A percentile compares a stretch with the other conserved stretches of the same genome.
These are phyloP conservation scores for Eupithecia insigniata DNA, from an alignment of 2,888 invertebrate genomes.

Conservation along the genomic window DNA sequence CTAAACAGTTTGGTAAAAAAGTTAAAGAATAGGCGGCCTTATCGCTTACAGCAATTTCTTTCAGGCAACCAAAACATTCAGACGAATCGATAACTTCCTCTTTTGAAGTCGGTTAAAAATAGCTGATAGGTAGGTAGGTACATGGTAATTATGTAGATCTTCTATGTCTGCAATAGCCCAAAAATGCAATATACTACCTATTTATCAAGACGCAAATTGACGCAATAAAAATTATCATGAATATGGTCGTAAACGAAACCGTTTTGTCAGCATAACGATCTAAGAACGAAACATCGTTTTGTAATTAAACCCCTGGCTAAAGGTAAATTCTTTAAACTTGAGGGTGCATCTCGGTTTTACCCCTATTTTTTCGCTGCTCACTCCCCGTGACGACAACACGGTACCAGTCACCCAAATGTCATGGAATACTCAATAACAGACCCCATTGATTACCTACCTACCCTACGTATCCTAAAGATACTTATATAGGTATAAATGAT, in stretches of 20 bases:
- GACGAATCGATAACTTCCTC: too few relatives aligned
- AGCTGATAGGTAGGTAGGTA: too few relatives aligned
- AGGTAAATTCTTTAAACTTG: constrained; percentile 2
- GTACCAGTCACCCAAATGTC: constrained; percentile 34
- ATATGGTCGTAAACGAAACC: neutral
- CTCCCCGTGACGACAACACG: constrained; percentile 31
- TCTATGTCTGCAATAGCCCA: too few relatives aligned
- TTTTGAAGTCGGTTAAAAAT: too few relatives aligned
- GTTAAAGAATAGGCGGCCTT: too few relatives aligned
- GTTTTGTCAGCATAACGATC: constrained; percentile 2
- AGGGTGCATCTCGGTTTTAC: constrained; percentile 8
- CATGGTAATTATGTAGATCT: too few relatives aligned
- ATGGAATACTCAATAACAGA: neutral
- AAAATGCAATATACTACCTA: too few relatives aligned
- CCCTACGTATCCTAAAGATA: neutral
- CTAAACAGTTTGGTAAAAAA: too few relatives aligned
- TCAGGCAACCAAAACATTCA: too few relatives aligned
- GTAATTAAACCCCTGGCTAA: neutral
- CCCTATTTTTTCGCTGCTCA: constrained; percentile 17
- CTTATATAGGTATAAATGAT: neutral
- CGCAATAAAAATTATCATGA: neutral
- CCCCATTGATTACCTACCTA: neutral
- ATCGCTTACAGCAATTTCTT: too few relatives aligned
- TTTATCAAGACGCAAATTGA: neutral
- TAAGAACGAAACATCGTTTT: neutral